Conservation (phyloP, 1,140 invertebrate species). For the Probaryconus sp. region DNA sequence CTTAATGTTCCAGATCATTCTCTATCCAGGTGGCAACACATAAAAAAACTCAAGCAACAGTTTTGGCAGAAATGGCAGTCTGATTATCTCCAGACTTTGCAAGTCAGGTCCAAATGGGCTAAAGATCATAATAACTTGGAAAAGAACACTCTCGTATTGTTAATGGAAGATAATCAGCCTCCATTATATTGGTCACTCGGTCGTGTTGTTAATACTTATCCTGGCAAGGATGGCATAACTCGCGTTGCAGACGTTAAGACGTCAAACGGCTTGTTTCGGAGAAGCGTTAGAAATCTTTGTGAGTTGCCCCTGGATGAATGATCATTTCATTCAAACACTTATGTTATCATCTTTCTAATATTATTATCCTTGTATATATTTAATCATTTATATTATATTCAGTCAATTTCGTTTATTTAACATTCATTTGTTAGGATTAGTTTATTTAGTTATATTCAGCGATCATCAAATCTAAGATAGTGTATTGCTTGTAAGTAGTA, state of each 20-base stretch:
- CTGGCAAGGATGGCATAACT: conserved; percentile 33
- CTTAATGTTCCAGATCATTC: neutral
- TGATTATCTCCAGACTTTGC: conserved; percentile 61
- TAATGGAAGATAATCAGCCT: conserved; percentile 66
- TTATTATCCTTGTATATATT: too few species aligned
- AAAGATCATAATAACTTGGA: conserved; percentile 39
- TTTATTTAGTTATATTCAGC: too few species aligned
- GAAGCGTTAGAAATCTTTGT: conserved; percentile 3
- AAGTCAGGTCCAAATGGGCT: conserved; percentile 67
- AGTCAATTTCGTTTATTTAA: too few species aligned
- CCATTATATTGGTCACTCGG: conserved; percentile 63
- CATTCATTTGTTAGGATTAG: neutral
- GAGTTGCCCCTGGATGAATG: neutral
- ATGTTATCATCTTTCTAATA: too few species aligned
- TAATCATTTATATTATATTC: too few species aligned
- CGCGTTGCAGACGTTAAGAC: conserved; percentile 44
- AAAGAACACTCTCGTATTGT: conserved; percentile 65
- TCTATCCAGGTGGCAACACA: conserved; percentile 33
- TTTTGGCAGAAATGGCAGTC: conserved; percentile 64
- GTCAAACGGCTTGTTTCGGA: conserved; percentile 5
- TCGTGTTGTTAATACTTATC: conserved; percentile 30
- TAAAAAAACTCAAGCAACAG: conserved; percentile 47
- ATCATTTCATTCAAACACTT: too few species aligned
- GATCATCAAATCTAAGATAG: too few species aligned
- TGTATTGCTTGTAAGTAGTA: too few species aligned